Percentiles rank a stretch among this genome's conserved stretches.
These are phyloP conservation scores for Zaprionus obscuricornis DNA, from an alignment of 2,888 invertebrate species.

Conservation along the genomic window DNA sequence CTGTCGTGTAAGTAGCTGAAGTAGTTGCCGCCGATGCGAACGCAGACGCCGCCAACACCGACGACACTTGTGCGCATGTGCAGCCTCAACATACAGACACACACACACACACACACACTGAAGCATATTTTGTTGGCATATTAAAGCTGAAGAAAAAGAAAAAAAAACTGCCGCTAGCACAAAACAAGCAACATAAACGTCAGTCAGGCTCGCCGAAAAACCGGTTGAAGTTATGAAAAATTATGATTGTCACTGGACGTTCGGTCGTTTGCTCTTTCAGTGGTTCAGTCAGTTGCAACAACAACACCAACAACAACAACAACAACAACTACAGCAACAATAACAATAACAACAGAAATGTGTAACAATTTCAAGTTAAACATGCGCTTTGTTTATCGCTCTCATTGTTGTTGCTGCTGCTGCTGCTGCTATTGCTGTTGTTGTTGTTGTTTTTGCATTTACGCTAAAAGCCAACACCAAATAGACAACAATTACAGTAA, in stretches of 20 bases:
- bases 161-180: conserved; percentile 61
- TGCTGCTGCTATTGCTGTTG: conserved; percentile 22
- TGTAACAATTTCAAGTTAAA: conserved; percentile 77
- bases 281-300: conserved; percentile 16
- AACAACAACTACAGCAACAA: conserved; percentile 21
- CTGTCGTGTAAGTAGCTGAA: conserved; percentile 46
- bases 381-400: conserved; percentile 53
- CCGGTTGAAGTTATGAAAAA: conserved; percentile 75
- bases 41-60: conserved; percentile 24
- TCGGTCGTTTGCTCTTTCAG: conserved; percentile 16
- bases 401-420: conserved; percentile 13
- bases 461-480: conserved; percentile 74
- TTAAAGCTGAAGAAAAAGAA: no score
- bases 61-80: conserved; percentile 72
- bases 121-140: conserved; percentile 37
- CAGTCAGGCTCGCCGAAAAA: conserved; percentile 61
- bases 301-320: conserved; percentile 20
- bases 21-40: conserved; percentile 47
- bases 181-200: conserved; percentile 66
- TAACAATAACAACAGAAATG: conserved; percentile 44
- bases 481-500: conserved; percentile 73
- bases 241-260: conserved; percentile 75
- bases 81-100: conserved; percentile 31
- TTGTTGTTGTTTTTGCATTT: conserved; percentile 60
- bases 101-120: neutral